phyloP scores from a whole-genome alignment of 2,797 vertebrate species.

The Menidia menidia region DNA sequence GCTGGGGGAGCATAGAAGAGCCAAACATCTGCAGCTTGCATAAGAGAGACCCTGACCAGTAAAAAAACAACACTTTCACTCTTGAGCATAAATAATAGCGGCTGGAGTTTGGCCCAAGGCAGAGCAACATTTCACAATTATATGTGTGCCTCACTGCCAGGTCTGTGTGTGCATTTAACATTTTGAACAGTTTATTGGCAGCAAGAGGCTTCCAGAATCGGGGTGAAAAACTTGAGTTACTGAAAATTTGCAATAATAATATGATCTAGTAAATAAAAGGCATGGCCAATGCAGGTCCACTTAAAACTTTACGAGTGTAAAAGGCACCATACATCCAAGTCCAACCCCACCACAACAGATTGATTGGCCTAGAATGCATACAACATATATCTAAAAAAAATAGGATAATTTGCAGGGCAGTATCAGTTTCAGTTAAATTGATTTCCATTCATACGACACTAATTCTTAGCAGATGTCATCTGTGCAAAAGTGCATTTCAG shows the following conservation, averaged over 20 bases:
- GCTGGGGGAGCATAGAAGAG: conserved; percentile 37
- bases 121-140: conserved; percentile 49
- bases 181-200: conserved; percentile 10
- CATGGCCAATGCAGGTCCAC: background rate
- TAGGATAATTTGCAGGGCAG: too few relatives aligned
- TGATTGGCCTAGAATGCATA: too few relatives aligned
- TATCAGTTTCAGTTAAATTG: too few relatives aligned
- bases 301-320: background rate
- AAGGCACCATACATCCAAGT: too few relatives aligned
- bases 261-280: conserved; percentile 7
- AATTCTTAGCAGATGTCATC: too few relatives aligned
- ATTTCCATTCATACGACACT: too few relatives aligned
- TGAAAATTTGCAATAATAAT: background rate
- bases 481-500: too few relatives aligned
- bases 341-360: too few relatives aligned
- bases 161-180: conserved; percentile 34
- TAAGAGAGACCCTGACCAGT: conserved; percentile 54
- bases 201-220: conserved; percentile 21
- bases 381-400: too few relatives aligned
- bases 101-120: conserved; percentile 65
- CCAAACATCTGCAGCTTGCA: conserved; percentile 77
- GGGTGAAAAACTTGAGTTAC: conserved; percentile 15
- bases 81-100: conserved; percentile 53
- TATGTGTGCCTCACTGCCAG: conserved; percentile 3
- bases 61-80: conserved; percentile 52